A percentile compares a stretch with the other conserved stretches of the same genome.
Evolutionary conservation across 1,140 invertebrate species (phyloP).

Genomic region (Leucophenga varia): DNA sequence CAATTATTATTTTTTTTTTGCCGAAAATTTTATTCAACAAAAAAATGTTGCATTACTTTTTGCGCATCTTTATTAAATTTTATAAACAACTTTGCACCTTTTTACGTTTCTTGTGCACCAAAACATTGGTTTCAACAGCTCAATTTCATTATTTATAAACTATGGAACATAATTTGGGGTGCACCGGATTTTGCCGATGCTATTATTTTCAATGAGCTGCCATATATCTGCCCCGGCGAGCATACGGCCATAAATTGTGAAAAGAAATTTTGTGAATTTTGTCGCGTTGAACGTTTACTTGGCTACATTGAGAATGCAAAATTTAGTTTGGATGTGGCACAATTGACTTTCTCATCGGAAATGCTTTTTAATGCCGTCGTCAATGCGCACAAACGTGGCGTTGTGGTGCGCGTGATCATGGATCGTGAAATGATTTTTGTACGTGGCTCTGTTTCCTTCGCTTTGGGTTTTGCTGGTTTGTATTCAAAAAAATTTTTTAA

Average conservation of each 20-base stretch:
- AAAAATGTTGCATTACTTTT: too few species aligned
- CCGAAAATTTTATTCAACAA: too few species aligned
- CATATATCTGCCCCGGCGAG: fast-evolving
- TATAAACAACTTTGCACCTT: too few species aligned
- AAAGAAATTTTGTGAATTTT: conserved; percentile 3
- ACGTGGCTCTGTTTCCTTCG: neutral
- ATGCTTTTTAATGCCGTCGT: neutral
- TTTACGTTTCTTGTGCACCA: too few species aligned
- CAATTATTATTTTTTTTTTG: too few species aligned
- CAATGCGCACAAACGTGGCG: conserved; percentile 5
- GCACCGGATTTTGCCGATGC: conserved; percentile 12
- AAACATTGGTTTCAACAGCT: too few species aligned
- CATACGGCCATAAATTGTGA: neutral
- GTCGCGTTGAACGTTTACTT: neutral
- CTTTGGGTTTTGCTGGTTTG: neutral
- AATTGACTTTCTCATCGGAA: conserved; percentile 1
- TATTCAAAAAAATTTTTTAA: too few species aligned
- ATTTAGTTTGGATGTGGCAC: conserved; percentile 15
- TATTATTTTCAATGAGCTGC: conserved; percentile 18
- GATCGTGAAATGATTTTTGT: conserved; percentile 16
- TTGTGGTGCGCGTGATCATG: conserved; percentile 15
- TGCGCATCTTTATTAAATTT: too few species aligned
- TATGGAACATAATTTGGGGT: neutral
- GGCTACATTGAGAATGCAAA: conserved; percentile 13
- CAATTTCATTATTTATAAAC: too few species aligned